These are phyloP conservation scores for Cossypha polioptera DNA, from an alignment of 2,797 vertebrate genomes.

Conservation along the genomic window DNA sequence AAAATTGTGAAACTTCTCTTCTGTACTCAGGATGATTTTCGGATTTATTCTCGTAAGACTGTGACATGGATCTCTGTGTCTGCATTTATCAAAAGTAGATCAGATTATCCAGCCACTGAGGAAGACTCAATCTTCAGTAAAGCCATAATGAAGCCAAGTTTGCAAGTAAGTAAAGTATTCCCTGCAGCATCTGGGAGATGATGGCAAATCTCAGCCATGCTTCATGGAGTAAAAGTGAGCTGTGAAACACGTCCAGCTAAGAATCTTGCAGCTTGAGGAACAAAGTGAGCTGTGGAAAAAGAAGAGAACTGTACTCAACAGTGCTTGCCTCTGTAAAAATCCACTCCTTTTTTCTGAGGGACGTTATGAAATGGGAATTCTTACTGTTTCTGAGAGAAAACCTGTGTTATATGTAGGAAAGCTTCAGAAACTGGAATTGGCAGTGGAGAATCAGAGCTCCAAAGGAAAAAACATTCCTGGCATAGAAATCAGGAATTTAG, in stretches of 20 bases:
- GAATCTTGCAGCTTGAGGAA: background rate
- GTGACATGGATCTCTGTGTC: conserved; percentile 72
- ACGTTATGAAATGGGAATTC: background rate
- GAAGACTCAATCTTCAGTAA: conserved; percentile 71
- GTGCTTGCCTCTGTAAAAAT: background rate
- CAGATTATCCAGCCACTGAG: conserved; percentile 31
- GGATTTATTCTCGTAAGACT: conserved; percentile 69
- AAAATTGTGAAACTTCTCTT: conserved; percentile 10
- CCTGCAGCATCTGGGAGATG: background rate
- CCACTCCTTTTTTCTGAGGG: background rate
- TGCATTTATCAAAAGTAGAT: background rate
- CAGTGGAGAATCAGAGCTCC: background rate
- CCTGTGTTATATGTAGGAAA: background rate
- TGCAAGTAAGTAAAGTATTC: conserved; percentile 73
- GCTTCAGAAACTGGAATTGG: background rate
- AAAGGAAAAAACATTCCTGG: background rate
- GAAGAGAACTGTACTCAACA: background rate
- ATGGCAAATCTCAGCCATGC: background rate
- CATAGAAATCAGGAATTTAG: background rate
- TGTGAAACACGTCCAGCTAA: background rate
- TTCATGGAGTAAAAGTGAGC: background rate
- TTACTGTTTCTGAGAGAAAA: background rate
- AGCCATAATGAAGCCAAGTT: conserved; percentile 70
- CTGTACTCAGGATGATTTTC: conserved; percentile 77
- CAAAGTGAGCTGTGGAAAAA: background rate